Base-by-base conservation (phyloP, 2,797 vertebrate species). In the Gallirallus australis region DNA sequence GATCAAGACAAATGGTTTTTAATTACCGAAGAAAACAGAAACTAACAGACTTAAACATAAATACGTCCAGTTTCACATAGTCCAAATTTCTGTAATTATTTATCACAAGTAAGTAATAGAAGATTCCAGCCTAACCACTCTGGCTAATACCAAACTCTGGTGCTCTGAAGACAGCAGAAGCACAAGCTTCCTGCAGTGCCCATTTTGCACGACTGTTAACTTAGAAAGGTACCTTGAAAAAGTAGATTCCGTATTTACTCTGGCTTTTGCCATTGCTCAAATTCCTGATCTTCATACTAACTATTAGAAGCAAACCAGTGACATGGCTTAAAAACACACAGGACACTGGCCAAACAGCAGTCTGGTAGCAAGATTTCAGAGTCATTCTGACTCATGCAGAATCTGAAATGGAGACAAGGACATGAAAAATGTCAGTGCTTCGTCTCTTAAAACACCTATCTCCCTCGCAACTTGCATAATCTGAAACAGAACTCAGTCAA, bases 401-500 rank as follows among this genome's bases (percentile, higher is more conserved):
- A 95, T 50, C 35, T 88, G 80, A 82, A 94, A 77, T 14, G 28
- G 64, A 70, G 84, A 82, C 24, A 28, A 42, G 52, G 57, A 92
- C 71, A 82, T 72, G 56, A 91, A 82, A 92, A 72, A 24, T 78
- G 48, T 84, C 59, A 80, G 5, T 82, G 70, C 4, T 50, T 81
- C 23, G 7, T 81, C 65, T 85, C 82, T 83, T 78, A 84, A 75
- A 3, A 31, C 63, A 93, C 69, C 76, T 64, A 56, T 71, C 73
- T 95, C 79, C 40, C 54, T 76, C 52, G 54, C 48, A 93, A 30
- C 84, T 95, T 90, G 59, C 77, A 90, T 89, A 88, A 92, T 60
- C 71, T 65, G 89, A 77, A 92, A 66, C 57, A 85, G 87, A 93
- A 85, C 82, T 86, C 78, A 78, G 89, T 56, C 85, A 94, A 97